A percentile compares a stretch with the other conserved stretches of the same genome.
phyloP scores from a whole-genome alignment of 2,113 vertebrate species.

The Falco punctatus region DNA sequence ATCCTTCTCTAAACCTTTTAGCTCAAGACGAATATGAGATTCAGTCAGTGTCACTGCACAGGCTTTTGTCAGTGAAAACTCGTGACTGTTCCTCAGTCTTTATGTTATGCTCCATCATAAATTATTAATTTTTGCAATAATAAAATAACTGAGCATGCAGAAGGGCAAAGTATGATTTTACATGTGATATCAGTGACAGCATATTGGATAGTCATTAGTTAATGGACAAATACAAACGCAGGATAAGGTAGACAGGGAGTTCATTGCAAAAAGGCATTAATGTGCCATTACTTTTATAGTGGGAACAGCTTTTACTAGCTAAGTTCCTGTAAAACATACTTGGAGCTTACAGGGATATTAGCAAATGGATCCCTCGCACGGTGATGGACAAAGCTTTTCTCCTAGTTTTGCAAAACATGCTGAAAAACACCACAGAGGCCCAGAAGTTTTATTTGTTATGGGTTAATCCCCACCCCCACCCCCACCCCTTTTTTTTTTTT shows the following conservation, averaged over 20 bases:
- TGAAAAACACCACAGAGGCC: not conserved
- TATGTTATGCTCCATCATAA: not conserved
- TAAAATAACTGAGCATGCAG: not conserved
- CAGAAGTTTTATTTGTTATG: not conserved
- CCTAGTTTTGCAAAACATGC: not conserved
- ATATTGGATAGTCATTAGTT: not conserved
- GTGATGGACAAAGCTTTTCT: not conserved
- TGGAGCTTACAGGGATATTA: not conserved
- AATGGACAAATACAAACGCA: not conserved
- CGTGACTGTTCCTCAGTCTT: not conserved
- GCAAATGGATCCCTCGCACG: not conserved
- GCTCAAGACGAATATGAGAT: not conserved
- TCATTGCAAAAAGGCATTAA: conserved; percentile 19
- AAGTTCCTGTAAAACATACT: conserved; percentile 35
- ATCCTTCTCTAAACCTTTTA: not conserved
- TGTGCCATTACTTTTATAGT: conserved; percentile 8
- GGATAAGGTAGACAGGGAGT: not conserved
- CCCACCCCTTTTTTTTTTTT: too few species aligned
- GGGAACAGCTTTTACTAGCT: not conserved
- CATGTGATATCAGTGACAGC: not conserved
- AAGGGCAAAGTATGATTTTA: not conserved
- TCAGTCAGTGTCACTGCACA: not conserved
- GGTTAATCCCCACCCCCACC: not conserved
- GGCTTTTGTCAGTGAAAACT: not conserved
- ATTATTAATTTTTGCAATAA: conserved; percentile 22